Evolutionary conservation across 2,113 vertebrate species (phyloP).

Genomic region (Xyliphius kryptos): DNA sequence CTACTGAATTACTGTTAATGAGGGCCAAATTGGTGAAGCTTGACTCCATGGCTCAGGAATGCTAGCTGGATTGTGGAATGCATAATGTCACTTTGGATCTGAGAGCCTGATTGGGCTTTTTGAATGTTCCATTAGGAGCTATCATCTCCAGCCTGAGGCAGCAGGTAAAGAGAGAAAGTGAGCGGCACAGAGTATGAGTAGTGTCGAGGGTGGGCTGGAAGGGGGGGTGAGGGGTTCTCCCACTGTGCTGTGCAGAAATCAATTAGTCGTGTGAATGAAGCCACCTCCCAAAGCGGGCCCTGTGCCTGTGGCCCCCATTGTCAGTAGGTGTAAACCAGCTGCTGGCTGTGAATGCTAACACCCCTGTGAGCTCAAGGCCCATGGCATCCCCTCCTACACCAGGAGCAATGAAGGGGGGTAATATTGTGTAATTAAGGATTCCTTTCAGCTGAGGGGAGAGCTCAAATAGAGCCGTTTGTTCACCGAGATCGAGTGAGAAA

Average conservation of each 20-base stretch:
- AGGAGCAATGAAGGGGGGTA: slow-evolving; percentile 91
- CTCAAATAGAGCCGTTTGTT: slow-evolving; percentile 99
- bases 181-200: slow-evolving; percentile 26
- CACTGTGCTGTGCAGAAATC: slow-evolving; percentile 71
- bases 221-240: slow-evolving; percentile 52
- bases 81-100: slow-evolving; percentile 3
- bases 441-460: slow-evolving; percentile 97
- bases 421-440: slow-evolving; percentile 99
- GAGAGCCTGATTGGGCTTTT: slow-evolving; percentile 10
- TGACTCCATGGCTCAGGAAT: slow-evolving; percentile 11
- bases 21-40: background rate
- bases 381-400: slow-evolving; percentile 65
- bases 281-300: slow-evolving; percentile 47
- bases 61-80: slow-evolving; percentile 1
- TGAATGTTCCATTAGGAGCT: slow-evolving; percentile 18
- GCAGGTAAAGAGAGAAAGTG: background rate
- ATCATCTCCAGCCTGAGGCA: background rate
- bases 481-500: slow-evolving; percentile 62
- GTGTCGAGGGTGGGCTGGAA: slow-evolving; percentile 34
- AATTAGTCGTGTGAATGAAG: slow-evolving; percentile 67
- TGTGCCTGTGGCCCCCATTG: slow-evolving; percentile 62
- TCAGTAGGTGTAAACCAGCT: slow-evolving; percentile 73
- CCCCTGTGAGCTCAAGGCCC: slow-evolving; percentile 41
- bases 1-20: background rate
- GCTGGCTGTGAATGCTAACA: slow-evolving; percentile 69